These are phyloP conservation scores for Lottia gigantea DNA, from an alignment of 2,888 invertebrate species.

Conservation along the genomic window DNA sequence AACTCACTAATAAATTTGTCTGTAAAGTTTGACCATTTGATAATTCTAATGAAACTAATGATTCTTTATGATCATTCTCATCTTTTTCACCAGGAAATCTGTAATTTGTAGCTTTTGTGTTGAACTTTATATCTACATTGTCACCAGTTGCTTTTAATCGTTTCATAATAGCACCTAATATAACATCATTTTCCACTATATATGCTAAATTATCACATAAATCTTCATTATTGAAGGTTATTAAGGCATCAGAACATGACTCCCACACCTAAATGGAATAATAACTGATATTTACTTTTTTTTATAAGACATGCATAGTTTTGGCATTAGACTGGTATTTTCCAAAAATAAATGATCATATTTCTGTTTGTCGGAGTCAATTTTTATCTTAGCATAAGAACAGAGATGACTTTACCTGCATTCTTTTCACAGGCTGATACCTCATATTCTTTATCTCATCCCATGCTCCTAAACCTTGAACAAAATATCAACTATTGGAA, in stretches of 20 bases:
- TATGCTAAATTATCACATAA: slow-evolving; percentile 83
- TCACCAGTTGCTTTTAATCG: slow-evolving; percentile 72
- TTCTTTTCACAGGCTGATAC: slow-evolving; percentile 80
- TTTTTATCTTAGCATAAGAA: too few species aligned
- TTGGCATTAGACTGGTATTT: too few species aligned
- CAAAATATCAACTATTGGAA: too few species aligned
- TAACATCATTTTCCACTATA: slow-evolving; percentile 93
- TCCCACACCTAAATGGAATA: slow-evolving; percentile 96
- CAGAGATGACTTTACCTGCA: slow-evolving; percentile 77
- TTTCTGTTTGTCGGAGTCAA: too few species aligned
- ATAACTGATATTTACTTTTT: slow-evolving; percentile 22
- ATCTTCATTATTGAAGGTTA: slow-evolving; percentile 84
- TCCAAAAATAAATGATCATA: neutral
- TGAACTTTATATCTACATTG: slow-evolving; percentile 78
- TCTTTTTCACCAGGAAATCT: slow-evolving; percentile 29
- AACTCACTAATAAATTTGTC: slow-evolving; percentile 68
- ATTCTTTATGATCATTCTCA: slow-evolving; percentile 36
- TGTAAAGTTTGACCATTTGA: slow-evolving; percentile 65
- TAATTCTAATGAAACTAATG: slow-evolving; percentile 63
- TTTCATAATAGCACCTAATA: slow-evolving; percentile 75
- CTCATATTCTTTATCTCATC: slow-evolving; percentile 78
- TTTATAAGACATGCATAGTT: neutral
- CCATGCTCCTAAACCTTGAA: slow-evolving; percentile 81
- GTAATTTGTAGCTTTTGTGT: slow-evolving; percentile 75
- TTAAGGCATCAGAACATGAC: slow-evolving; percentile 87